These are phyloP conservation scores for Nomada hirtipes DNA, from an alignment of 2,888 invertebrate genomes.

Conservation along the genomic window DNA sequence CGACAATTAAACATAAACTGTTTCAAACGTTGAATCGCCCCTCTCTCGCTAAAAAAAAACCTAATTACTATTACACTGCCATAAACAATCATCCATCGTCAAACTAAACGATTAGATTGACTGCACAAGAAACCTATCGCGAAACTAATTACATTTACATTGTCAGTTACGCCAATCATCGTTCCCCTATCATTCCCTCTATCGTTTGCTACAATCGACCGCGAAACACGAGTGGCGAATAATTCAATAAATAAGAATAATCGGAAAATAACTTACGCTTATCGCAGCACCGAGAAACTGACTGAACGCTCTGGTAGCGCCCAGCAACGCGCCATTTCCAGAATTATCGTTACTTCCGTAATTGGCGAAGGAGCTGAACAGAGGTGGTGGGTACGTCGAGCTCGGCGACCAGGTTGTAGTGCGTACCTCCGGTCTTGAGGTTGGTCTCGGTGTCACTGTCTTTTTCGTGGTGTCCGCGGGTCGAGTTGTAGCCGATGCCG, in stretches of 20 bases:
- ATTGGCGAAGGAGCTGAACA: conserved; percentile 78
- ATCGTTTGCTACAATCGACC: background rate
- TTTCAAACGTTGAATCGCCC: too few species aligned
- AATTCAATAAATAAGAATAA: conserved; percentile 1
- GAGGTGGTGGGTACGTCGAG: conserved; percentile 82
- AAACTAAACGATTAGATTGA: too few species aligned
- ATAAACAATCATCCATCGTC: background rate
- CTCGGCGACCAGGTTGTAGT: conserved; percentile 77
- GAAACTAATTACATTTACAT: background rate
- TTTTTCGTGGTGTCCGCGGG: conserved; percentile 46
- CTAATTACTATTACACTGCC: background rate
- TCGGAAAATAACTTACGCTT: conserved; percentile 85
- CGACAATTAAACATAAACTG: too few species aligned
- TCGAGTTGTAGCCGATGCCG: conserved; percentile 38
- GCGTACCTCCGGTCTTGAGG: conserved; percentile 82
- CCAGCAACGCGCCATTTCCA: conserved; percentile 82
- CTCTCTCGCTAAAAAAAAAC: too few species aligned
- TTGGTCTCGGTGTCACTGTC: conserved; percentile 63
- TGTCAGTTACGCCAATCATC: background rate
- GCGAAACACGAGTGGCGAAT: background rate
- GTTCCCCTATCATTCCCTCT: too few species aligned
- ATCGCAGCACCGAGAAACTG: conserved; percentile 92
- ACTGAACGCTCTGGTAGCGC: conserved; percentile 91
- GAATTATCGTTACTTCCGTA: conserved; percentile 67
- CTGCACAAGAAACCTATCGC: too few species aligned